Evolutionary conservation across 2,797 vertebrate genomes (phyloP), one percentile per base, ranked within the genome.

Genomic region (Hybognathus amarus): DNA sequence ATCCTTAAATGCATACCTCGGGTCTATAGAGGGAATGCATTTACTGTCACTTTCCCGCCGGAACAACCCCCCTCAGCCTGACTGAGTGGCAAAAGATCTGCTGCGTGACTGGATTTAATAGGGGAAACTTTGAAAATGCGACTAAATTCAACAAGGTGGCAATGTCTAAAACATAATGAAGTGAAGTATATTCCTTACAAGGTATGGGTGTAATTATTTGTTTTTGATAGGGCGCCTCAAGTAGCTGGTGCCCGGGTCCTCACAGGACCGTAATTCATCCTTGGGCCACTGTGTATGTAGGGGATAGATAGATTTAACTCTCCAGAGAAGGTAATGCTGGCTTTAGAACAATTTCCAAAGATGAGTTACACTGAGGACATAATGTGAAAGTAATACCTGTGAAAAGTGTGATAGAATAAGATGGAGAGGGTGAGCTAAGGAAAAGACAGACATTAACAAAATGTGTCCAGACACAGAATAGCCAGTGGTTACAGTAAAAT

Each of bases 401-500:
- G 70, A 75, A 50, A 75, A 73, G 63, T 81, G 40, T 63, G 54
- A 30, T 27, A 27, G 45, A 64, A 50, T 52, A 36, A 27, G 40
- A 50, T 73, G 27, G 13, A 73, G 27, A 45, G 67, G 38, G 52
- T 22, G 30, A 61, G 79, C 38, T 61, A 70, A 50, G 4, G 77
- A 9, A 79, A 68, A 69, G 50, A 54, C 50, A 30, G 6, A 56
- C 45, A 30, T 24, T 30, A 80, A 80, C 63, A 30, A 59, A 63
- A n/a, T 59, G 0, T 54, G 64, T 30, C 52, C 15, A 64, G 68
- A 74, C 22, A 36, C 10, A 52, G 61, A 82, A 74, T 64, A 38
- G 80, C 80, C 30, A 66, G 70, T 74, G 56, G 79, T 73, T 33
- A 81, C 27, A 74, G 42, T 50, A 64, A 36, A 74, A 74, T 52